Evolutionary conservation across 2,888 invertebrate species (phyloP), one percentile per base, ranked within the genome.

Genomic region (Orthonevra nobilis): DNA sequence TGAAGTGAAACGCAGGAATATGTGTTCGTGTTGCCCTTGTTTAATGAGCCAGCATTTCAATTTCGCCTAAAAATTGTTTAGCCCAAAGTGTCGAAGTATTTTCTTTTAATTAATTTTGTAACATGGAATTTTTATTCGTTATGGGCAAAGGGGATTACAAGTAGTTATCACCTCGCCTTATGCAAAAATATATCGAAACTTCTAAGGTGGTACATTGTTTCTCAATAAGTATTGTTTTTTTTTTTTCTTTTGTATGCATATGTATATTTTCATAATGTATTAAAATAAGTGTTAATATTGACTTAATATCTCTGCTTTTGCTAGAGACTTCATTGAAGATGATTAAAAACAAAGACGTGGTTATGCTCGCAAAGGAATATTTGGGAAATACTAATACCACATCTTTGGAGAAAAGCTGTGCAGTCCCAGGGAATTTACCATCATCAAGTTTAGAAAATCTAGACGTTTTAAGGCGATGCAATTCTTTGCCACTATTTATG

Each of bases 21-120:
- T 61, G 50, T 69, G 52, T 69, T 69, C 60, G 50, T 60, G 60
- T 60, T 70, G 61, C 70, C 61, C 61, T 70, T 70, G 54, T 70
- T 70, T 70, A 30, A 52, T 70, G 52, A 46, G 61, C 70, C 44
- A 61, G 61, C 44, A 61, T 70, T n/a, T 52, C 38, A 26, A 36
- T 54, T 70, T 44, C 38, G 61, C 52, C 54, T 28, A 61, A 38
- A n/a, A 70, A 61, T 52, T 52, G 52, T 52, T 26, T 40, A 54
- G 61, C 46, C 54, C 17, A 34, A 52, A 52, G 70, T 44, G 52
- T 70, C 52, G 34, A 52, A 42, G 10, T 58, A 32, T 42, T 44
- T 40, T 42, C 10, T 54, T 36, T 42, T 61, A 61, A 70, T 44
- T 70, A 23, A 36, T 36, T 52, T 23, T 34, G 26, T 42, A 50